phyloP scores from a whole-genome alignment of 2,888 invertebrate species.

The Polyommatus icarus region DNA sequence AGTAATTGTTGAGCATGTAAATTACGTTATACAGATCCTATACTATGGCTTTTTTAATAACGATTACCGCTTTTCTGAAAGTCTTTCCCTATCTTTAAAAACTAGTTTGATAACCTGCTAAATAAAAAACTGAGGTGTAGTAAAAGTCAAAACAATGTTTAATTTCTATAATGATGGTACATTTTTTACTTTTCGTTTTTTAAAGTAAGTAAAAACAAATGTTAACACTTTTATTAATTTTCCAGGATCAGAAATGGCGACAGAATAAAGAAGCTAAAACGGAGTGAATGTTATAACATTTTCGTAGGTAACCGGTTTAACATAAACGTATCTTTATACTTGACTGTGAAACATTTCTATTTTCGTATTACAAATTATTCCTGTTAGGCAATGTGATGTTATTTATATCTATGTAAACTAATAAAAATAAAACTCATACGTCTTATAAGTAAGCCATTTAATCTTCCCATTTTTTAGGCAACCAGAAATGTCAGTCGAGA shows the following conservation, averaged over 20 bases:
- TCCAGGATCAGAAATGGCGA: conserved; percentile 77
- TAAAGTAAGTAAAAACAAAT: background rate
- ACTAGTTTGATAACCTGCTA: no score
- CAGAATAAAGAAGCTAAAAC: conserved; percentile 66
- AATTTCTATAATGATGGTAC: no score
- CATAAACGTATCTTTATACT: conserved; percentile 44
- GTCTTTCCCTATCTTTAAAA: no score
- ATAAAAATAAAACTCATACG: conserved; percentile 42
- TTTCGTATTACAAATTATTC: conserved; percentile 55
- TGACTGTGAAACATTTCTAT: conserved; percentile 48
- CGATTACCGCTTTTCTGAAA: no score
- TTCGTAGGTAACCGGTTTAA: conserved; percentile 45
- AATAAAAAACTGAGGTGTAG: no score
- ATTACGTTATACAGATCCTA: no score
- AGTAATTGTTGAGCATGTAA: no score
- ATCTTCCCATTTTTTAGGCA: conserved; percentile 35
- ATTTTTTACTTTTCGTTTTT: background rate
- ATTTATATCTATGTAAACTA: conserved; percentile 63
- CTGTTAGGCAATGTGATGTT: conserved; percentile 50
- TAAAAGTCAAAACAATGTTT: no score
- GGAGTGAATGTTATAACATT: conserved; percentile 45
- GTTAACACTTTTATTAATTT: conserved; percentile 43
- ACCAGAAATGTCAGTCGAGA: conserved; percentile 19
- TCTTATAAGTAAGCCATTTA: conserved; percentile 40
- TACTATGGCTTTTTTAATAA: no score